These are phyloP conservation scores for Plodia interpunctella DNA, from an alignment of 1,140 invertebrate genomes.

Conservation along the genomic window DNA sequence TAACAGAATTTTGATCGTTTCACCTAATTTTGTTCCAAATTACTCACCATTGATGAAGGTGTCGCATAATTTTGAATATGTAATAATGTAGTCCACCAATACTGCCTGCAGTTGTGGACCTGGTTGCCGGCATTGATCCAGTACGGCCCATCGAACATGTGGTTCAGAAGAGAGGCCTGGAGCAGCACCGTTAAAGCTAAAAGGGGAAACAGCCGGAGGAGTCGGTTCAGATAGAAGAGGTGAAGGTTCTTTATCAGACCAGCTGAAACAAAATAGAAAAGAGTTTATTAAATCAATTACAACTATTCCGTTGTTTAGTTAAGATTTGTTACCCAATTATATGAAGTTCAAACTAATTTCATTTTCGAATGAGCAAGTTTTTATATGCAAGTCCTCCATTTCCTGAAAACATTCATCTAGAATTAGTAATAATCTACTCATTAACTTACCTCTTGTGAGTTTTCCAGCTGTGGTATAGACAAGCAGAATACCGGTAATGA, in stretches of 20 bases:
- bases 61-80: conserved; percentile 54
- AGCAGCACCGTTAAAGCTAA: conserved; percentile 77
- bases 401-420: too few relatives aligned
- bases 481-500: neutral
- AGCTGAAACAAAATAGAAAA: too few relatives aligned
- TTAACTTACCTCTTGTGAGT: neutral
- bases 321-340: too few relatives aligned
- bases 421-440: too few relatives aligned
- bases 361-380: too few relatives aligned
- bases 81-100: conserved; percentile 53
- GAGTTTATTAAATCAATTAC: too few relatives aligned
- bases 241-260: conserved; percentile 41
- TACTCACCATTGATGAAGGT: conserved; percentile 35
- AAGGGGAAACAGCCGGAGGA: conserved; percentile 78
- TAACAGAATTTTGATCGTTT: too few relatives aligned
- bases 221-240: conserved; percentile 74
- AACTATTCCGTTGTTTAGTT: too few relatives aligned
- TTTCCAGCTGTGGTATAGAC: neutral
- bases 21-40: too few relatives aligned
- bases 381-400: too few relatives aligned
- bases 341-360: too few relatives aligned
- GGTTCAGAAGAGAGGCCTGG: conserved; percentile 75
- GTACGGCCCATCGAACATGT: conserved; percentile 78
- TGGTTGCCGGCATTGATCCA: conserved; percentile 50
- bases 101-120: conserved; percentile 32